Evolutionary conservation across 2,888 invertebrate genomes (phyloP), one percentile per base, ranked within the genome.

Genomic region (Drosophila putrida): DNA sequence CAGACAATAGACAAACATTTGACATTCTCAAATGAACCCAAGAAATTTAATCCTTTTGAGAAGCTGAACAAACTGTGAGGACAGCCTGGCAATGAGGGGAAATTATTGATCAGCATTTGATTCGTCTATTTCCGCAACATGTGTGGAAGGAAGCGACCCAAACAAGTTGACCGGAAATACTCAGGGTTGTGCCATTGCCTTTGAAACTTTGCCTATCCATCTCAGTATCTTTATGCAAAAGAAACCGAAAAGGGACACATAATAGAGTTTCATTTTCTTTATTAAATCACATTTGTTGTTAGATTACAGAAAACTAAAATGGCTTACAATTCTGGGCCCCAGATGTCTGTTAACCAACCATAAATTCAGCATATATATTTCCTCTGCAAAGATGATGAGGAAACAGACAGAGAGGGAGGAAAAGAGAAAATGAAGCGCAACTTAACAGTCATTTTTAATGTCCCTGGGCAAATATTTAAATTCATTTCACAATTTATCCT

Each of bases 21-120:
- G 73, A 79, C 73, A 70, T 66, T 64, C 66, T 65, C 67, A 67
- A 76, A 60, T 71, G 78, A 82, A 75, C 69, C 78, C 76, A 62
- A 64, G 72, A 77, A 69, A 78, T 77, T 72, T 82, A 89, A 86
- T 83, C 80, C 76, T 67, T 54, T 78, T 74, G 75, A 75, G 72
- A 78, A 78, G 81, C 73, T 78, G 72, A 71, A 64, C 78, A 66
- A 67, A 46, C 39, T 27, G 28, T 9, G 6, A 39, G 28, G 41
- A 43, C 11, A 25, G 25, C 25, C 27, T 38, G 4, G 33, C 6
- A 46, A 47, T 53, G 41, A 53, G 46, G 64, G 74, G 61, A 84
- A 76, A 75, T 89, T 85, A 89, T 85, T 89, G 85, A 85, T 85
- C 71, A 78, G 41, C 78, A 69, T 83, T 86, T 80, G 84, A 84